A percentile compares a stretch with the other conserved stretches of the same genome.
Evolutionary conservation across 2,888 invertebrate genomes (phyloP).

Genomic region (Acleris holmiana): DNA sequence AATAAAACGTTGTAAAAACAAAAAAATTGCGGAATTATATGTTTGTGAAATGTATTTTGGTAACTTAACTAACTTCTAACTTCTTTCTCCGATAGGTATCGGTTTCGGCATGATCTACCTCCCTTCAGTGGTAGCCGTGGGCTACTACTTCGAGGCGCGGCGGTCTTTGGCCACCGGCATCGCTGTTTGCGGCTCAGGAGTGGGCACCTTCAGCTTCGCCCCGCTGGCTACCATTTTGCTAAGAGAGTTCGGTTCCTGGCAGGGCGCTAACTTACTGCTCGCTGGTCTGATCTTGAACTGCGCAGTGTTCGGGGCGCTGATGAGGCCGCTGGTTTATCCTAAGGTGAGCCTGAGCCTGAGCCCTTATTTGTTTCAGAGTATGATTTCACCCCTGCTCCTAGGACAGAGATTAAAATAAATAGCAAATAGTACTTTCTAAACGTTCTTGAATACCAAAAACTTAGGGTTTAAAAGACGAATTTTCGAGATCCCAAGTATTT

Average conservation of each 20-base stretch:
- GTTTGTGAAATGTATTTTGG: too few relatives aligned
- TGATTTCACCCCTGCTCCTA: too few relatives aligned
- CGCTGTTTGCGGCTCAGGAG: constrained; percentile 97
- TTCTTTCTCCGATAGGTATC: constrained; percentile 86
- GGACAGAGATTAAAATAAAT: too few relatives aligned
- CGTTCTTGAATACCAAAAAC: too few relatives aligned
- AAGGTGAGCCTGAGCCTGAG: constrained; percentile 79
- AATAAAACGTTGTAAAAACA: too few relatives aligned
- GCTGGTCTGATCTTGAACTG: constrained; percentile 97
- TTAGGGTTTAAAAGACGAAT: too few relatives aligned
- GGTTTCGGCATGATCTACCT: constrained; percentile 97
- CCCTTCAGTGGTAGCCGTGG: constrained; percentile 98
- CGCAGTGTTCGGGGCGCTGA: constrained; percentile 93
- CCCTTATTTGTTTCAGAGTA: too few relatives aligned
- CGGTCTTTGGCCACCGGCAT: constrained; percentile 97
- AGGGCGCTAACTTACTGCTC: constrained; percentile 94
- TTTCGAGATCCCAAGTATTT: too few relatives aligned
- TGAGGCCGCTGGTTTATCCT: constrained; percentile 91
- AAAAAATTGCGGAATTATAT: too few relatives aligned
- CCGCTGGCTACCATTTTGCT: constrained; percentile 93
- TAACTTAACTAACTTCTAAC: background rate
- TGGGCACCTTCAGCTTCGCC: constrained; percentile 97
- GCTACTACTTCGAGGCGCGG: constrained; percentile 98
- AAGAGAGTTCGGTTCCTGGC: constrained; percentile 92
- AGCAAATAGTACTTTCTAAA: too few relatives aligned